These are phyloP conservation scores for Metopolophium dirhodum DNA, from an alignment of 1,140 invertebrate genomes.

Conservation along the genomic window DNA sequence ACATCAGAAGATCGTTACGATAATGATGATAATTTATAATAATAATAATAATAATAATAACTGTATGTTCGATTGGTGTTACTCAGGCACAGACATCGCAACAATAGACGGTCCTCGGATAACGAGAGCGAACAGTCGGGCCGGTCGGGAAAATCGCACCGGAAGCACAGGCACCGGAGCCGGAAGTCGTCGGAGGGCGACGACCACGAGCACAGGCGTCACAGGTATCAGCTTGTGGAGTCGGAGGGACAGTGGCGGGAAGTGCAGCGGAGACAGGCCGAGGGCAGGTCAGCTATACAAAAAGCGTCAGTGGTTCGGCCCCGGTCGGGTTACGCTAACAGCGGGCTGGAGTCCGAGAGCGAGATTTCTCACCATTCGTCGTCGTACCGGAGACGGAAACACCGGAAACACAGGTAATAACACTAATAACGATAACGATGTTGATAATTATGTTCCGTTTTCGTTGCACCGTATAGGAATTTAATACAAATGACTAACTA, in stretches of 20 bases:
- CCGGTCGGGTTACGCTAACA: conserved; percentile 64
- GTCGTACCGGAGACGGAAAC: conserved; percentile 66
- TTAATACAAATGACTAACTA: background rate
- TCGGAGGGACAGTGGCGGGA: conserved; percentile 87
- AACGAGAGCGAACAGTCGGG: conserved; percentile 87
- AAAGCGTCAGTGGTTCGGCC: conserved; percentile 70
- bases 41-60: background rate
- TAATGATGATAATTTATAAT: background rate
- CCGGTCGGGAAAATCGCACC: conserved; percentile 68
- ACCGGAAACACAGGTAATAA: conserved; percentile 71
- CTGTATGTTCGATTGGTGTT: background rate
- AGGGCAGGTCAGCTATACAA: conserved; percentile 69
- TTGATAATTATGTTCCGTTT: background rate
- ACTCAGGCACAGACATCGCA: conserved; percentile 73
- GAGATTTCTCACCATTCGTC: conserved; percentile 65
- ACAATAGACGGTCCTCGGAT: conserved; percentile 78
- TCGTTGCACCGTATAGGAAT: background rate
- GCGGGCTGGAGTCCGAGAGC: conserved; percentile 66
- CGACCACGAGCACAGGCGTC: conserved; percentile 45
- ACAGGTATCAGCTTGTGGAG: conserved; percentile 77
- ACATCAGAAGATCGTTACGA: background rate
- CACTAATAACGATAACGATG: background rate
- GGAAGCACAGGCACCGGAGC: conserved; percentile 54
- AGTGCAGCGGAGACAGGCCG: conserved; percentile 76
- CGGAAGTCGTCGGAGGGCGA: conserved; percentile 51